Evolutionary conservation across 2,113 vertebrate species (phyloP).

Genomic region (Eulemur rufifrons): DNA sequence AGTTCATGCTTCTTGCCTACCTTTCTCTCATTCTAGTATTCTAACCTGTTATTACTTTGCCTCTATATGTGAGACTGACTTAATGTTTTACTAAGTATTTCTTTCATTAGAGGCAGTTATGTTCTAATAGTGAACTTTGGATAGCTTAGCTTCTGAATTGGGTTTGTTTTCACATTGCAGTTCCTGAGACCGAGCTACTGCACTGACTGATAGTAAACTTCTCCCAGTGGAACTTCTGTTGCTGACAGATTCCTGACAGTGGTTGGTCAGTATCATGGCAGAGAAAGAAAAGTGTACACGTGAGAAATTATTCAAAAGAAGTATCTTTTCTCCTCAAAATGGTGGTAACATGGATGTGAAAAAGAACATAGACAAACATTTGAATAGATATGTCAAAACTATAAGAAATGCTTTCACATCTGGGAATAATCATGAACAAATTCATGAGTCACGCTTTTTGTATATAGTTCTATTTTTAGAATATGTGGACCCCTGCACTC

Average conservation of each 20-base stretch:
- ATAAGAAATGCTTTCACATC: background rate
- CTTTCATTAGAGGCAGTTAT: background rate
- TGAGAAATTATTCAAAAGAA: slow-evolving; percentile 1
- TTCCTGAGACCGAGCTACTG: background rate
- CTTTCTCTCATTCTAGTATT: background rate
- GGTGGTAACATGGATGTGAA: background rate
- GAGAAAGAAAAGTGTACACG: background rate
- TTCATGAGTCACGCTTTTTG: background rate
- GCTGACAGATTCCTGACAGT: background rate
- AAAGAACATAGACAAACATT: background rate
- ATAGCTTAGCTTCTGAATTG: background rate
- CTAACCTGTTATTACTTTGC: background rate
- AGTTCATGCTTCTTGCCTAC: background rate
- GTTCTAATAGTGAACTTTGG: background rate
- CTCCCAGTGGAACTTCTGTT: background rate
- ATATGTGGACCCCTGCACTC: accelerated
- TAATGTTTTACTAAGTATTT: background rate
- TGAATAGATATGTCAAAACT: background rate
- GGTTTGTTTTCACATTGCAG: background rate
- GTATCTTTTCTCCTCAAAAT: background rate
- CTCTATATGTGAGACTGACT: background rate
- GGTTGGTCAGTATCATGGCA: background rate
- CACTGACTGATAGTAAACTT: background rate
- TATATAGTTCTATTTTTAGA: background rate
- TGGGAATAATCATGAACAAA: background rate